Percentiles rank a stretch among this genome's conserved stretches.
Conservation (phyloP, 1,140 invertebrate species). For the Tetranychus cinnabarinus region DNA sequence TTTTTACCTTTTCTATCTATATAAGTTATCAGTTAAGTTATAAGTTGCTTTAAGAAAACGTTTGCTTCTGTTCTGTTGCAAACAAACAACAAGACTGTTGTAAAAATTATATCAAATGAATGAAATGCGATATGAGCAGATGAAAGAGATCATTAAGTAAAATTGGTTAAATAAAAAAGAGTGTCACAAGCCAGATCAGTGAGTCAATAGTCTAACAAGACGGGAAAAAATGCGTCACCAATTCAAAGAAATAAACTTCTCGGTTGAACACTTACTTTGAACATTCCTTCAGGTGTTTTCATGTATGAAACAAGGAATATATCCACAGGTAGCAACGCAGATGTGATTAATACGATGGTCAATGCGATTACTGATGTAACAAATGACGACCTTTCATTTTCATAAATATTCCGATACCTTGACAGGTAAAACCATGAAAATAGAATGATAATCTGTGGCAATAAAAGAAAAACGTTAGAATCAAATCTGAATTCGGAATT, state of each 20-base stretch:
- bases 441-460: conserved; percentile 18
- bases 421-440: conserved; percentile 22
- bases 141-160: too few species aligned
- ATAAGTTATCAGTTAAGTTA: too few species aligned
- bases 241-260: background rate
- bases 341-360: conserved; percentile 21
- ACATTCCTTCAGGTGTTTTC: conserved; percentile 23
- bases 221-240: too few species aligned
- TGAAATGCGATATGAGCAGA: too few species aligned
- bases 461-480: background rate
- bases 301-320: conserved; percentile 26
- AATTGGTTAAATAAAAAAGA: too few species aligned
- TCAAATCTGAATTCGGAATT: background rate
- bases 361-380: conserved; percentile 19
- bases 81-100: too few species aligned
- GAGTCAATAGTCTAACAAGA: background rate
- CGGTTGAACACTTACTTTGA: conserved; percentile 18
- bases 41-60: too few species aligned
- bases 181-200: too few species aligned
- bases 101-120: too few species aligned
- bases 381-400: conserved; percentile 19
- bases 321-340: conserved; percentile 24
- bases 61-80: too few species aligned
- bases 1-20: too few species aligned
- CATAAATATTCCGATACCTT: conserved; percentile 20